A percentile compares a stretch with the other conserved stretches of the same genome.
Evolutionary conservation across 2,888 invertebrate species (phyloP).

Genomic region (Ryuthela nishihirai): DNA sequence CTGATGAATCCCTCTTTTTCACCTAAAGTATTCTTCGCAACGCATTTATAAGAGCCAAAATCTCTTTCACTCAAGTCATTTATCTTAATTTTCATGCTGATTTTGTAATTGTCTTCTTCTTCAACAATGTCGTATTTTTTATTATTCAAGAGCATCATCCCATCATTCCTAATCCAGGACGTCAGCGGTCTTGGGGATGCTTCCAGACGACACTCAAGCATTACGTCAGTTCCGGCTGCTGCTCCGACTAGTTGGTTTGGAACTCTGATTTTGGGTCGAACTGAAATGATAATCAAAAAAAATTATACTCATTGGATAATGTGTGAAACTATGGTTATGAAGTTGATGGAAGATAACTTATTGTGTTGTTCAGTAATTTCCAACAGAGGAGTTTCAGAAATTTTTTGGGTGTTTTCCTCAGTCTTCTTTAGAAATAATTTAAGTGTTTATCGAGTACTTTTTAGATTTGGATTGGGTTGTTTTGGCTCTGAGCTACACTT

Average conservation of each 20-base stretch:
- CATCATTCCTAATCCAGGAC: conserved; percentile 41
- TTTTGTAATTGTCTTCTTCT: conserved; percentile 28
- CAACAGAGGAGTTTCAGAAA: no score
- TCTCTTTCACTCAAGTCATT: conserved; percentile 13
- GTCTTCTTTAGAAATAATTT: no score
- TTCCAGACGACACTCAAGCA: conserved; percentile 41
- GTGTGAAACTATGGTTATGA: no score
- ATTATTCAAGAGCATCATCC: conserved; percentile 36
- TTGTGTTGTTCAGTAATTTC: no score
- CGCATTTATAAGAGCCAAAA: conserved; percentile 38
- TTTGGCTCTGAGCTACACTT: no score
- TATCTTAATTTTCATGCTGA: conserved; percentile 32
- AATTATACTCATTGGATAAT: background rate
- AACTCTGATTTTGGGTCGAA: conserved; percentile 43
- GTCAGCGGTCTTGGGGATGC: conserved; percentile 41
- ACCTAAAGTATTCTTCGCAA: conserved; percentile 35
- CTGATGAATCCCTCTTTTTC: conserved; percentile 39
- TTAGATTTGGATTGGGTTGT: no score
- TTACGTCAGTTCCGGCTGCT: conserved; percentile 39
- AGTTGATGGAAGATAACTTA: no score
- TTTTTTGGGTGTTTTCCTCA: no score
- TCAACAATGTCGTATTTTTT: conserved; percentile 39
- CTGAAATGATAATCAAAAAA: conserved; percentile 11
- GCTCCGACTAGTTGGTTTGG: conserved; percentile 43
- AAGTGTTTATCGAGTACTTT: no score